Percentiles rank a stretch among this genome's conserved stretches.
Evolutionary conservation across 2,113 vertebrate genomes (phyloP).

Genomic region (Trichomycterus rosablanca): DNA sequence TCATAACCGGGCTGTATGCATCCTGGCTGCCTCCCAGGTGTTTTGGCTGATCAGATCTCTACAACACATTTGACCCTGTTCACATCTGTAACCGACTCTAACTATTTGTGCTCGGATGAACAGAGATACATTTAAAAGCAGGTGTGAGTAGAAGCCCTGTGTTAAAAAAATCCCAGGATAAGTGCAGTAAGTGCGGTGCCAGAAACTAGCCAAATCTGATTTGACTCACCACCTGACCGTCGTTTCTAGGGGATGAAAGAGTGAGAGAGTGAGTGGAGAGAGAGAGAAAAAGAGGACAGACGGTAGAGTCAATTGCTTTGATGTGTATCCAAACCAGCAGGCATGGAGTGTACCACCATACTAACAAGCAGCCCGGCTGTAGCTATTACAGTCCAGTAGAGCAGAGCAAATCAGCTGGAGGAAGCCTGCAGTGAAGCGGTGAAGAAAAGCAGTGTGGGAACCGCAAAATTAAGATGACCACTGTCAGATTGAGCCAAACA

Average conservation of each 20-base stretch:
- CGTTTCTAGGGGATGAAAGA: conserved; percentile 4
- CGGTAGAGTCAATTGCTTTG: conserved; percentile 14
- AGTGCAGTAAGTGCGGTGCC: not conserved
- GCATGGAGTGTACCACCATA: conserved; percentile 22
- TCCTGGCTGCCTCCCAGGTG: too few species aligned
- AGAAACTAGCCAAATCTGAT: not conserved
- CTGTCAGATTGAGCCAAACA: not conserved
- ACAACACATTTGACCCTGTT: too few species aligned
- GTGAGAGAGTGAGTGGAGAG: not conserved
- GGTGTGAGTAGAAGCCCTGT: too few species aligned
- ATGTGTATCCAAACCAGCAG: conserved; percentile 29
- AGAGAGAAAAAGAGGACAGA: conserved; percentile 2
- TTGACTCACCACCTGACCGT: conserved; percentile 10
- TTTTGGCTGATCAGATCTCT: too few species aligned
- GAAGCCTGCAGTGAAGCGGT: conserved; percentile 6
- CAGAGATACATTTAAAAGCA: too few species aligned
- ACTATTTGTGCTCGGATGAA: too few species aligned
- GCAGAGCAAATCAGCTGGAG: conserved; percentile 14
- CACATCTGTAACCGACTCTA: too few species aligned
- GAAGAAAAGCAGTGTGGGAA: not conserved
- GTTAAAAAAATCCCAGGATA: not conserved
- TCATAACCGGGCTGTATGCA: too few species aligned
- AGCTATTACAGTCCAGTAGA: conserved; percentile 29
- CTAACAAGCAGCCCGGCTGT: conserved; percentile 8
- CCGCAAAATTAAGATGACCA: conserved; percentile 5